Conservation (phyloP, 1,140 invertebrate species). For the Psix sp. region DNA sequence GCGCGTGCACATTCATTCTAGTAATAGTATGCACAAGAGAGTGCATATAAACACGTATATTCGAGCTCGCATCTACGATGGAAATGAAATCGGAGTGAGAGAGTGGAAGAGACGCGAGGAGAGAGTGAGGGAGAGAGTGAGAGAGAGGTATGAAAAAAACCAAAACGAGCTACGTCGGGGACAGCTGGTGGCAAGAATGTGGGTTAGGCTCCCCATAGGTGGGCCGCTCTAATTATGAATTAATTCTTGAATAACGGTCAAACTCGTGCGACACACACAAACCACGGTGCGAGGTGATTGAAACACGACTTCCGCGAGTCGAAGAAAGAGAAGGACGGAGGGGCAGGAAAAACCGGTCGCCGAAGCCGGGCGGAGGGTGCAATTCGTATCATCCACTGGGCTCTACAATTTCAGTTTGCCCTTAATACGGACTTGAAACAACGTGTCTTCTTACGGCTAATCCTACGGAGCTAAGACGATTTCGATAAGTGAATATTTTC, state of each 20-base stretch:
- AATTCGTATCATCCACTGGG: conserved; percentile 47
- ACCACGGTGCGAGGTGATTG: conserved; percentile 60
- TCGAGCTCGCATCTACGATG: conserved; percentile 32
- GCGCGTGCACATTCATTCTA: conserved; percentile 31
- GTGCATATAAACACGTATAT: conserved; percentile 35
- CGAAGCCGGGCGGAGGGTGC: conserved; percentile 57
- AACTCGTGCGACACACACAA: conserved; percentile 63
- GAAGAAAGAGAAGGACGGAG: conserved; percentile 49
- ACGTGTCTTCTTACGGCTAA: conserved; percentile 5
- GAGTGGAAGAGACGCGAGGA: neutral
- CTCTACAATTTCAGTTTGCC: conserved; percentile 39
- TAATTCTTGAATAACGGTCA: conserved; percentile 74
- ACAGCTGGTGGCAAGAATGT: conserved; percentile 73
- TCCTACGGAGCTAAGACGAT: no score
- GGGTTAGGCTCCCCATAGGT: conserved; percentile 72
- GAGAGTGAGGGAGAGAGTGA: conserved; percentile 10
- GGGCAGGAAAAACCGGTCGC: conserved; percentile 61
- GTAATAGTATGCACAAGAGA: conserved; percentile 20
- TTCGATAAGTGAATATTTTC: conserved; percentile 1
- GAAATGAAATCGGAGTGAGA: conserved; percentile 45
- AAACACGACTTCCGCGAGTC: conserved; percentile 65
- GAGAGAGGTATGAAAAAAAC: conserved; percentile 49
- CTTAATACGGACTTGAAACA: conserved; percentile 24
- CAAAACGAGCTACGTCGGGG: conserved; percentile 65
- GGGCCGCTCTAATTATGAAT: conserved; percentile 76